Evolutionary conservation across 1,140 invertebrate genomes (phyloP).

Genomic region (Diachasma alloeum): DNA sequence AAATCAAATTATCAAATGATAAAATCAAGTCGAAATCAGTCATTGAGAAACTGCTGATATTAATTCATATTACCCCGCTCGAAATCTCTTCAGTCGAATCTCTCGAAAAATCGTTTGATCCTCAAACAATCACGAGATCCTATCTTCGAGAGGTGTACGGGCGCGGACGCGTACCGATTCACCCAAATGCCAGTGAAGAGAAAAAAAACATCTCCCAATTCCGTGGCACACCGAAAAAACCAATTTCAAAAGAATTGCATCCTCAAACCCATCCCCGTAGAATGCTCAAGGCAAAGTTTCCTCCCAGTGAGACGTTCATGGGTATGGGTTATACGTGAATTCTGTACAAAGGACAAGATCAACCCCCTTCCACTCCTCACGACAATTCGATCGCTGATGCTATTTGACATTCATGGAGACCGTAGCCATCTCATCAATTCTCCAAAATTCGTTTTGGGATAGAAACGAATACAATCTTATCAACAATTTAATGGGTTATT

Average conservation of each 20-base stretch:
- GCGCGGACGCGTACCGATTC: conserved; percentile 40
- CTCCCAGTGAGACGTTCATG: background rate
- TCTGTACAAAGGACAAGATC: conserved; percentile 21
- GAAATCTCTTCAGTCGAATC: no score
- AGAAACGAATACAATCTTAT: background rate
- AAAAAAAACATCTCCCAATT: conserved; percentile 33
- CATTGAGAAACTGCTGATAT: background rate
- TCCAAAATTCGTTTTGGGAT: background rate
- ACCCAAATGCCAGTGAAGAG: background rate
- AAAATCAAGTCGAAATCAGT: no score
- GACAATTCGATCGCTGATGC: background rate
- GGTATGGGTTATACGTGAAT: conserved; percentile 28
- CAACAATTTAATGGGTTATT: background rate
- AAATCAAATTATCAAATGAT: no score
- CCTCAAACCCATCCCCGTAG: conserved; percentile 48
- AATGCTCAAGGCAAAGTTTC: conserved; percentile 30
- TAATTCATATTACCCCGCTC: background rate
- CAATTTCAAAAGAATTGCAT: conserved; percentile 60
- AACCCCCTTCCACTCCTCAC: background rate
- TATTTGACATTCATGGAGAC: background rate
- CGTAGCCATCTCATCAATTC: background rate
- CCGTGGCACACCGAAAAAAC: conserved; percentile 47
- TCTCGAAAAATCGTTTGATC: conserved; percentile 23
- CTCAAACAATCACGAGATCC: conserved; percentile 7
- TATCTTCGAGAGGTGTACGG: background rate